Conservation (phyloP, 2,113 vertebrate genomes). For the Dipodomys spectabilis region DNA sequence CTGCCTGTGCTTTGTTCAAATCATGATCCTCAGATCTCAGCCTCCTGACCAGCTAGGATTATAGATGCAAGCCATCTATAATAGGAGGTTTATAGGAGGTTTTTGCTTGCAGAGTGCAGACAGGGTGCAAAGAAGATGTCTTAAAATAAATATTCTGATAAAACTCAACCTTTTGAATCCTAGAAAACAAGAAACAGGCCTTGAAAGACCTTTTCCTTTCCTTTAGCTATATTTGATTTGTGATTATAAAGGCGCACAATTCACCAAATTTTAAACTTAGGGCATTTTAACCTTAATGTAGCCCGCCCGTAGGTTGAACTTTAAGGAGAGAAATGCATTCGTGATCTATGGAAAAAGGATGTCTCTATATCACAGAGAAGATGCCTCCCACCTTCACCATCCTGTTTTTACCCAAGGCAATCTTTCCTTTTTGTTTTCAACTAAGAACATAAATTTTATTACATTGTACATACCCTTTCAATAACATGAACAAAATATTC, state of each 20-base stretch:
- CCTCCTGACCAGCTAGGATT: too few species aligned
- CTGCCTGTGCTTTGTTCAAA: not conserved
- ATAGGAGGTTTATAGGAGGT: not conserved
- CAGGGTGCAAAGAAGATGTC: not conserved
- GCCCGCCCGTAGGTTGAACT: not conserved
- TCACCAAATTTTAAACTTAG: slow-evolving; percentile 7
- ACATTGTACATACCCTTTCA: slow-evolving; percentile 93
- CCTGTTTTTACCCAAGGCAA: slow-evolving; percentile 40
- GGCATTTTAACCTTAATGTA: not conserved
- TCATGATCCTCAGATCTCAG: too few species aligned
- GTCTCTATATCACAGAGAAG: slow-evolving; percentile 26
- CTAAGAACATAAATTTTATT: slow-evolving; percentile 67
- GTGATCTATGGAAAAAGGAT: not conserved
- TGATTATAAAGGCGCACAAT: slow-evolving; percentile 12
- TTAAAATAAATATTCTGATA: not conserved
- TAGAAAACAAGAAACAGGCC: slow-evolving; percentile 17
- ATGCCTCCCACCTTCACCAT: slow-evolving; percentile 32
- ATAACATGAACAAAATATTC: slow-evolving; percentile 98
- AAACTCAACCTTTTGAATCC: not conserved
- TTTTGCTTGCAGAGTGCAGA: not conserved
- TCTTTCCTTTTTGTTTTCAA: slow-evolving; percentile 58
- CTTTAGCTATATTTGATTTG: not conserved
- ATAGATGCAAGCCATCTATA: too few species aligned
- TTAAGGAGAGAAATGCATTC: slow-evolving; percentile 20
- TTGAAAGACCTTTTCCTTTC: not conserved